Percentiles rank a stretch among this genome's conserved stretches.
Evolutionary conservation across 2,113 vertebrate species (phyloP).

Genomic region (Catharus bicknelli): DNA sequence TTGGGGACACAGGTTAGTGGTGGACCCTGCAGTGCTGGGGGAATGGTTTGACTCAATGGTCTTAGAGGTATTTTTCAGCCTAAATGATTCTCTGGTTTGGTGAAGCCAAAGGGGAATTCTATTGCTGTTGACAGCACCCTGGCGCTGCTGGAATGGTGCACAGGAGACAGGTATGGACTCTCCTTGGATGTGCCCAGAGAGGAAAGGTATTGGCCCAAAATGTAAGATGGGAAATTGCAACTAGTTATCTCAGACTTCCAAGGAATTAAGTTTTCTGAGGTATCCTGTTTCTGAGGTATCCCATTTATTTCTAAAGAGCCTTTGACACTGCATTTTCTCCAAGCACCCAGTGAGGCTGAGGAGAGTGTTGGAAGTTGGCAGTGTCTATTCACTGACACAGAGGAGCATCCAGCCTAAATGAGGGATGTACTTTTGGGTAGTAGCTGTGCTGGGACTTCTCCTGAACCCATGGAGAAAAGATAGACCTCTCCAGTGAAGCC

Average conservation of each 20-base stretch:
- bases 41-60: background rate
- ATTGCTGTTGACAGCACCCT: background rate
- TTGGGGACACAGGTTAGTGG: background rate
- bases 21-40: background rate
- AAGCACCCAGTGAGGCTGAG: background rate
- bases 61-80: background rate
- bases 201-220: background rate
- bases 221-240: background rate
- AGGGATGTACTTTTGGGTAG: background rate
- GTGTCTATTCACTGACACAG: background rate
- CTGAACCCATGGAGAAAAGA: background rate
- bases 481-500: accelerated
- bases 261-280: background rate
- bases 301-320: background rate
- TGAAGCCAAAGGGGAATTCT: background rate
- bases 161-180: background rate
- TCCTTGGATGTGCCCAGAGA: background rate
- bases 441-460: background rate
- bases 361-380: background rate
- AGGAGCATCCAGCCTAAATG: background rate
- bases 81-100: background rate
- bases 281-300: background rate
- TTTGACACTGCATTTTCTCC: background rate
- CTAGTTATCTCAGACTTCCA: background rate
- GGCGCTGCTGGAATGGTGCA: background rate